Evolutionary conservation across 2,113 vertebrate genomes (phyloP), one percentile per base, ranked within the genome.

Genomic region (Pterocles gutturalis): DNA sequence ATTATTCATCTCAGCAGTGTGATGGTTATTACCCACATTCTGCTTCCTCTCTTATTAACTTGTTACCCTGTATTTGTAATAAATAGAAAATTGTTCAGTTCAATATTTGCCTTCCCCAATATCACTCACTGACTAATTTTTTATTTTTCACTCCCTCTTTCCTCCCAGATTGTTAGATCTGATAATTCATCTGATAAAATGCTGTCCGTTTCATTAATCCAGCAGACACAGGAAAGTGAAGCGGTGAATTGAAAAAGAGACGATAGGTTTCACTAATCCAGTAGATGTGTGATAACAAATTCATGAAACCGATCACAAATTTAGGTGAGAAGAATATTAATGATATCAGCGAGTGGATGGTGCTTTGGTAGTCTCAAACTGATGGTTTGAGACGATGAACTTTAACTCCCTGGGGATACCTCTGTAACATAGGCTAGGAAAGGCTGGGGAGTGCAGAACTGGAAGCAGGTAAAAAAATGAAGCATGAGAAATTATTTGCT

Each of bases 141-240:
- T 66, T 70, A 46, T 87, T 81, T 87, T 76, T 71, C 92, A 17
- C 46, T 92, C 67, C 19, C 20, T 60, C 48, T 87, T 89, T 70
- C 81, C 71, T 85, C 73, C 36, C 31, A 79, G 69, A 72, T 61
- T 61, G 84, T 70, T 94, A 83, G 83, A 86, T 73, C 67, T 81
- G 90, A 77, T 95, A 90, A 96, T 90, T 89, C 73, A 87, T 12
- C 70, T 86, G 90, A 91, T 93, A 57, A 76, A 95, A 82, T 1
- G 17, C 73, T 55, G 57, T 66, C 70, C 9, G 0, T 93, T 89
- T 26, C 89, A 77, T 85, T 83, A 91, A 95, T 80, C 73, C 87
- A 62, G 6, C 78, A 83, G 83, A 15, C 72, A 48, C 20, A 9
- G 60, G 51, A 6, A 61, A 64, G 51, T 58, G 51, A 91, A 95